A percentile compares a stretch with the other conserved stretches of the same genome.
phyloP scores from a whole-genome alignment of 2,113 vertebrate species.

The Struthidea cinerea region DNA sequence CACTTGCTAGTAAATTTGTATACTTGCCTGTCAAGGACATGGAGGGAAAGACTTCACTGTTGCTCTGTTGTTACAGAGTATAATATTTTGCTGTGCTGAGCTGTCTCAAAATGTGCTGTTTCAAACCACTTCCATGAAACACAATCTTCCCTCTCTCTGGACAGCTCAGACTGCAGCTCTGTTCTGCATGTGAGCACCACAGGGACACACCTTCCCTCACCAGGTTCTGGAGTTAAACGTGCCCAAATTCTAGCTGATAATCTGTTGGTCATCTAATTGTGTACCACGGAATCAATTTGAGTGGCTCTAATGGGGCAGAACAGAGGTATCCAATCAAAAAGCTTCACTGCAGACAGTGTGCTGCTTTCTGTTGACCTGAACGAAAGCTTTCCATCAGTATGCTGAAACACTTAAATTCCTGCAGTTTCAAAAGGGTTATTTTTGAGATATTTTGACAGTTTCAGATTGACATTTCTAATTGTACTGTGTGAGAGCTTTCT shows the following conservation, averaged over 20 bases:
- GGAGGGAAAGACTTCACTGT: not conserved
- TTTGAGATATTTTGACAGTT: not conserved
- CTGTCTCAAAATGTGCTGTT: not conserved
- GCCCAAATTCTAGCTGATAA: not conserved
- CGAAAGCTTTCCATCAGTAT: not conserved
- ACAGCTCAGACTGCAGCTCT: not conserved
- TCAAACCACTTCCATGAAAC: not conserved
- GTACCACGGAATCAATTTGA: not conserved
- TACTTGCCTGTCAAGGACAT: not conserved
- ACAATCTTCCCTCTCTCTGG: not conserved
- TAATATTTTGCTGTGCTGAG: not conserved
- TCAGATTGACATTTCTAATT: conserved; percentile 12
- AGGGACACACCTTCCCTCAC: not conserved
- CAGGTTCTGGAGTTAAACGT: not conserved
- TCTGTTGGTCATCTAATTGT: not conserved
- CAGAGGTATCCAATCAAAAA: not conserved
- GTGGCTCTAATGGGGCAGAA: not conserved
- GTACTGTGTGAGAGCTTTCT: not conserved
- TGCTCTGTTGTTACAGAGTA: not conserved
- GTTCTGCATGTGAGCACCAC: not conserved
- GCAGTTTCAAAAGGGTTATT: not conserved
- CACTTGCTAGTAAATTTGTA: not conserved
- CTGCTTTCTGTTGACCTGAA: not conserved
- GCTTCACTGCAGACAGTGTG: not conserved
- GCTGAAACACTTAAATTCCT: not conserved